A percentile compares a stretch with the other conserved stretches of the same genome.
Evolutionary conservation across 1,140 invertebrate species (phyloP).

Genomic region (Caenorhabditis brenneri): DNA sequence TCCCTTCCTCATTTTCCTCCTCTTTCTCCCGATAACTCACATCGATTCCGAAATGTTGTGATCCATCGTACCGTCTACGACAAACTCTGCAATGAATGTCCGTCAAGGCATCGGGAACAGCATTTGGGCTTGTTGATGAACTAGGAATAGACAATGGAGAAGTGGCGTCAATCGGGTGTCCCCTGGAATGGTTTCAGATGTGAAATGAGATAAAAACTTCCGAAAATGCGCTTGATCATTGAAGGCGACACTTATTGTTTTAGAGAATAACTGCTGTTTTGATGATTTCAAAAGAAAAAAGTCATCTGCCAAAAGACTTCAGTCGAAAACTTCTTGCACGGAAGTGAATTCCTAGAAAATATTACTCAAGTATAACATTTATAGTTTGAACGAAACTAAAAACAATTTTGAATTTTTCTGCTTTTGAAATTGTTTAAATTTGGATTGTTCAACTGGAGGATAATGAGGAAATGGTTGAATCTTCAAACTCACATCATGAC

Average conservation of each 20-base stretch:
- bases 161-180: not conserved
- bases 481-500: not conserved
- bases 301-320: too few relatives aligned
- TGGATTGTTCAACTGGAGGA: too few relatives aligned
- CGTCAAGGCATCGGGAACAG: not conserved
- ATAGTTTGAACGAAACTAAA: too few relatives aligned
- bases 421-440: too few relatives aligned
- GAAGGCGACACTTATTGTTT: not conserved
- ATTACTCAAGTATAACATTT: too few relatives aligned
- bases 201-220: not conserved
- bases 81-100: conserved; percentile 20
- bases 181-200: not conserved
- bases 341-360: too few relatives aligned
- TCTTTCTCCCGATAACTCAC: not conserved
- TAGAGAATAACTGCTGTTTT: too few relatives aligned
- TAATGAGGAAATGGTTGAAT: too few relatives aligned
- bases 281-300: too few relatives aligned
- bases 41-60: conserved; percentile 34
- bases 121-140: conserved; percentile 13
- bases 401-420: too few relatives aligned
- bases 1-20: not conserved
- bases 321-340: too few relatives aligned
- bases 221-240: not conserved
- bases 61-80: conserved; percentile 4
- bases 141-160: conserved; percentile 2